Conservation (phyloP, 2,113 vertebrate species). For the Hippocampus comes region DNA sequence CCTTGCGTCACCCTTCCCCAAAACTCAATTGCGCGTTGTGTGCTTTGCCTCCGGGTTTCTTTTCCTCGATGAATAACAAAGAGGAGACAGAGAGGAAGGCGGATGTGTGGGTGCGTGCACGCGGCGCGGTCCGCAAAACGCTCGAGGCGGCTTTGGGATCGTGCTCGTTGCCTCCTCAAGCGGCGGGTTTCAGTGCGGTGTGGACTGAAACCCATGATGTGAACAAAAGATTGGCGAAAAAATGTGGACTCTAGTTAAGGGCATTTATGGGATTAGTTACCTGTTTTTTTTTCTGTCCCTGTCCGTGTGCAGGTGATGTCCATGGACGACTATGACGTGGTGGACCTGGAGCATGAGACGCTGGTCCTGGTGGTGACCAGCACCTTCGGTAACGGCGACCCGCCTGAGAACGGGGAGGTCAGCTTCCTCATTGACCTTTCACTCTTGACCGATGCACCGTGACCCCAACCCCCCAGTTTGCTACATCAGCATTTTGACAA, state of each 20-base stretch:
- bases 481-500: neutral
- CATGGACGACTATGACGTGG: constrained; percentile 95
- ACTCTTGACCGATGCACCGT: neutral
- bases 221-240: no score
- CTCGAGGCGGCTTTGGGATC: neutral
- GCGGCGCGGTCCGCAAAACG: neutral
- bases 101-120: constrained; percentile 34
- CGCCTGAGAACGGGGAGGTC: constrained; percentile 96
- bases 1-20: constrained; percentile 43
- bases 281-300: neutral
- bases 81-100: constrained; percentile 15
- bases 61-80: no score
- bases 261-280: no score
- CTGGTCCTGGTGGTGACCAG: constrained; percentile 91
- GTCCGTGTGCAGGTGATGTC: constrained; percentile 80
- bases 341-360: constrained; percentile 92
- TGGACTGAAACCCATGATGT: no score
- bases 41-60: constrained; percentile 34
- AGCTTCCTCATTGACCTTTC: neutral
- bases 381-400: constrained; percentile 95
- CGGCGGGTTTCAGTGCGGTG: no score
- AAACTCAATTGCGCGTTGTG: constrained; percentile 39
- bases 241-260: no score
- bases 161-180: neutral
- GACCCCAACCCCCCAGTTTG: neutral